phyloP scores from a whole-genome alignment of 2,888 invertebrate genomes.

The Drosophila colorata region DNA sequence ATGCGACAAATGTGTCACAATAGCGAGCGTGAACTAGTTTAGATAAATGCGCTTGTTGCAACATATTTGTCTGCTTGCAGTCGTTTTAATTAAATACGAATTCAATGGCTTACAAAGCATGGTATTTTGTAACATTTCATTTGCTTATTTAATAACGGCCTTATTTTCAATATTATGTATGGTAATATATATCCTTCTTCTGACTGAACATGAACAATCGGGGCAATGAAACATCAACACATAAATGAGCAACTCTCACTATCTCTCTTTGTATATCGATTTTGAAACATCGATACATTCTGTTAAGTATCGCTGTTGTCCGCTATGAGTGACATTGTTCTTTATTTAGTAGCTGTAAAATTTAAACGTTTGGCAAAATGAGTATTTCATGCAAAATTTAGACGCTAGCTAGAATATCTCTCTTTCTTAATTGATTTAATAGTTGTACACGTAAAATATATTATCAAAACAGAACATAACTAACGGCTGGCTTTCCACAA shows the following conservation, averaged over 20 bases:
- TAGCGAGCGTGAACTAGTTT: conserved; percentile 8
- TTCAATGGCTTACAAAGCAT: too few relatives aligned
- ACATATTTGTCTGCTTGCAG: not conserved
- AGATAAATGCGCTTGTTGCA: not conserved
- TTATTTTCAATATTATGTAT: not conserved
- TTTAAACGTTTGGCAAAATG: too few relatives aligned
- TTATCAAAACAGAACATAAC: not conserved
- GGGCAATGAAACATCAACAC: not conserved
- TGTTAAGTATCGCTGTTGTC: not conserved
- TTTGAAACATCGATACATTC: not conserved
- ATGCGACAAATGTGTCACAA: conserved; percentile 12
- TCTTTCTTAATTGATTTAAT: too few relatives aligned
- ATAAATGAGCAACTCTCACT: not conserved
- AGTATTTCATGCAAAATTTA: not conserved
- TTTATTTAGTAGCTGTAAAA: too few relatives aligned
- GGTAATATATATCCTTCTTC: too few relatives aligned
- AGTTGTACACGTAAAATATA: not conserved
- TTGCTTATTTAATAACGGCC: too few relatives aligned
- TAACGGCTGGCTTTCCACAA: too few relatives aligned
- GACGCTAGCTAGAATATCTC: not conserved
- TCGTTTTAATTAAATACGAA: not conserved
- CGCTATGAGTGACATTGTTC: too few relatives aligned
- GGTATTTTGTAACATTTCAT: too few relatives aligned
- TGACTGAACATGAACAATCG: not conserved
- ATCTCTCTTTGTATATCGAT: not conserved